Percentiles rank a stretch among this genome's conserved stretches.
Conservation (phyloP, 2,113 vertebrate species). For the Alexandromys fortis region DNA sequence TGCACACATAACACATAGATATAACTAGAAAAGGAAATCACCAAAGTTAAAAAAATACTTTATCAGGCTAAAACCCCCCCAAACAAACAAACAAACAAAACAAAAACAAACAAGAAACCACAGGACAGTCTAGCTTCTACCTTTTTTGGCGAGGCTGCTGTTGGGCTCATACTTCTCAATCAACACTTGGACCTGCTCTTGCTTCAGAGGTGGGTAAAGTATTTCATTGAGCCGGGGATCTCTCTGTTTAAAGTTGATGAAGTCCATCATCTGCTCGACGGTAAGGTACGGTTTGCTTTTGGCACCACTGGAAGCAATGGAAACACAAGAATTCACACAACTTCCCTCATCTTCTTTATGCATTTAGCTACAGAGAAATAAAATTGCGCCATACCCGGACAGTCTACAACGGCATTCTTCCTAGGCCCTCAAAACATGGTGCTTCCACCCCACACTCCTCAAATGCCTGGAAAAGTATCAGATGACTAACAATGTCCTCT, state of each 20-base stretch:
- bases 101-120: background rate
- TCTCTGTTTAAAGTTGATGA: conserved; percentile 95
- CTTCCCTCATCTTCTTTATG: background rate
- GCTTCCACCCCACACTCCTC: background rate
- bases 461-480: background rate
- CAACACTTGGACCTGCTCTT: conserved; percentile 96
- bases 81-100: background rate
- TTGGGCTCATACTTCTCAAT: conserved; percentile 98
- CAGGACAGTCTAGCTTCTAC: conserved; percentile 82
- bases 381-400: background rate
- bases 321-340: conserved; percentile 50
- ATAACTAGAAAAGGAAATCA: background rate
- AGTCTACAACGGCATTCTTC: background rate
- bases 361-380: background rate
- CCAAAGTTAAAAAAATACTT: background rate
- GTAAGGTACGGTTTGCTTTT: conserved; percentile 95
- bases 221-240: conserved; percentile 98
- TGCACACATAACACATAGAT: background rate
- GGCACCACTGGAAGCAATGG: conserved; percentile 89
- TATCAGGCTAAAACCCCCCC: background rate
- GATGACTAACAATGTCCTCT: background rate
- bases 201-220: conserved; percentile 96
- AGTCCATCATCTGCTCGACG: conserved; percentile 98
- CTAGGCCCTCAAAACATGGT: background rate
- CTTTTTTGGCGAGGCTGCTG: conserved; percentile 91